Base-by-base conservation (phyloP, 1,140 invertebrate genomes). In the Drosophila persimilis region DNA sequence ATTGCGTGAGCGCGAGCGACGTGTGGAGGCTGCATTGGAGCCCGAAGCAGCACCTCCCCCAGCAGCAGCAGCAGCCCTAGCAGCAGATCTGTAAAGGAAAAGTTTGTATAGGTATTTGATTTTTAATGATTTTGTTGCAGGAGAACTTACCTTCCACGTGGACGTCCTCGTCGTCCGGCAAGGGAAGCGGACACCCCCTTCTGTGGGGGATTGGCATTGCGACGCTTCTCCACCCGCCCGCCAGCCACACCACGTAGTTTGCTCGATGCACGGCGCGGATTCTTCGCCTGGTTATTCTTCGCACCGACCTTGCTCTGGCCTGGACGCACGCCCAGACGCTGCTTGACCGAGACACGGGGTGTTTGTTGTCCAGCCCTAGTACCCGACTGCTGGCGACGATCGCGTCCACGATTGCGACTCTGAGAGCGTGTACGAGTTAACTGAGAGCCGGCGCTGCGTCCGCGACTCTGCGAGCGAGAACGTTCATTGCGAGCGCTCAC, bases 161-260 rank as follows among this genome's bases (percentile, higher is more conserved):
- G 45, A 26, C 80, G 84, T 62, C 73, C 81, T 35, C 51, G 72
- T 29, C 73, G 75, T 41, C 73, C 75, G 29, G 60, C 61, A 2
- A 75, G 43, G 2, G 64, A 50, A 9, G 73, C 50, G n/a, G 67
- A 72, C 8, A 83, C 50, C 3, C 67, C 60, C 48, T 71, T 80
- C 11, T 77, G 70, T 4, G 61, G 56, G 20, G 60, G 15, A 58
- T 57, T 69, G 17, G 47, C 60, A 22, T 81, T 85, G 26, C 85
- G 78, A 52, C 90, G 81, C 64, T 90, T 90, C 9, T 74, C 76
- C 22, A 91, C 78, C 6, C 90, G 79, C 39, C 90, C 90, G n/a
- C 70, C 66, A 13, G 74, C 67, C 0, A 91, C 80, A 39, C 90
- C 80, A 6, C 85, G 81, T 17, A 71, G 31, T 62, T 88, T 59